Evolutionary conservation across 2,888 invertebrate genomes (phyloP).

Genomic region (Scelioninae gen. 1): DNA sequence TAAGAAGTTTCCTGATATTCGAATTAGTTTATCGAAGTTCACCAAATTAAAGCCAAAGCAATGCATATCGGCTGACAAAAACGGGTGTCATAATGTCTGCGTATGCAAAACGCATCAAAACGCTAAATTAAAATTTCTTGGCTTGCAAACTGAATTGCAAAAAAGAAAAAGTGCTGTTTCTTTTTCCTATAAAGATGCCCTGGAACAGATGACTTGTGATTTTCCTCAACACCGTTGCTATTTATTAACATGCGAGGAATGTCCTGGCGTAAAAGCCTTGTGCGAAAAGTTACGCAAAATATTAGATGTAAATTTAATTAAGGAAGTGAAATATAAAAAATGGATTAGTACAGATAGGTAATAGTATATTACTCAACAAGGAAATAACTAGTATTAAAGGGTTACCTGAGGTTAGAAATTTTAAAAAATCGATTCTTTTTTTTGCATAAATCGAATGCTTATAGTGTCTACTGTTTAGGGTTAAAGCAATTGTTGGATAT

Average conservation of each 20-base stretch:
- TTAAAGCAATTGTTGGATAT: too few species aligned
- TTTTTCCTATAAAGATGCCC: slow-evolving; percentile 3
- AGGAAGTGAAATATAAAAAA: not conserved
- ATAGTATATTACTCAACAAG: too few species aligned
- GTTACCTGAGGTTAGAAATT: too few species aligned
- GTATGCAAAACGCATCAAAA: too few species aligned
- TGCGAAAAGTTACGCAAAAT: not conserved
- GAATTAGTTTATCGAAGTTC: slow-evolving; percentile 1
- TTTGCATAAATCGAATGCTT: too few species aligned
- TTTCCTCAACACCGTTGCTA: not conserved
- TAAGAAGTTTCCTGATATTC: slow-evolving; percentile 1
- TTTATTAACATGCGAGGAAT: too few species aligned
- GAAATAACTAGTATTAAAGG: not conserved
- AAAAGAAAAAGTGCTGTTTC: slow-evolving; percentile 19
- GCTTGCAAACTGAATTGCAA: slow-evolving; percentile 20
- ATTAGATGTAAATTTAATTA: not conserved
- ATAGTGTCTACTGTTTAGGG: too few species aligned
- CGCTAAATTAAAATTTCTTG: slow-evolving; percentile 16
- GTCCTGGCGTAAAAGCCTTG: too few species aligned
- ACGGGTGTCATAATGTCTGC: too few species aligned
- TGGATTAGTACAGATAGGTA: slow-evolving; percentile 8
- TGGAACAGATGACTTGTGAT: slow-evolving; percentile 9
- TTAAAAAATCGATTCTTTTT: too few species aligned
- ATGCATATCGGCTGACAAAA: slow-evolving; percentile 25
- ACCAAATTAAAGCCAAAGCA: slow-evolving; percentile 9